These are phyloP conservation scores for Leptinotarsa tumamoca DNA, from an alignment of 2,888 invertebrate species.

Conservation along the genomic window DNA sequence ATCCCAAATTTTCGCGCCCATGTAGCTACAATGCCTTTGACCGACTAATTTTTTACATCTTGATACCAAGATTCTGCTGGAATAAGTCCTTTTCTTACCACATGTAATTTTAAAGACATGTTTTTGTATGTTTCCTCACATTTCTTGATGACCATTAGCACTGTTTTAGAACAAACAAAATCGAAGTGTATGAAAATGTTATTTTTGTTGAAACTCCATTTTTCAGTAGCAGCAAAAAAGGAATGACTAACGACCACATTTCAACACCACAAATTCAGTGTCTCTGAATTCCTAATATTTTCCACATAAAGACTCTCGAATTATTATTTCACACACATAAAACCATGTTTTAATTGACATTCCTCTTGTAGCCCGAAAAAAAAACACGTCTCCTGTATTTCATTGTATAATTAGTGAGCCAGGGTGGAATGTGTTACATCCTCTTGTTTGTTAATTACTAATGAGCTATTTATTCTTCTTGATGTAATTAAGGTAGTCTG, in stretches of 20 bases:
- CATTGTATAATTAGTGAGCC: constrained; percentile 29
- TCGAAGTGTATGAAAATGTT: too few species aligned
- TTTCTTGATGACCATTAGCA: not conserved
- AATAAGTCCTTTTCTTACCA: too few species aligned
- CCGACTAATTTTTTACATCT: too few species aligned
- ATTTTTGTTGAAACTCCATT: too few species aligned
- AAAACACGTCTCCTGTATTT: constrained; percentile 34
- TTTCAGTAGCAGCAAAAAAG: not conserved
- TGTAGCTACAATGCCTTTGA: too few species aligned
- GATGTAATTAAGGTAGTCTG: constrained; percentile 44
- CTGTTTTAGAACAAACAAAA: not conserved
- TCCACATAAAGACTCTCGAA: not conserved
- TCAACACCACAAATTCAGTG: not conserved
- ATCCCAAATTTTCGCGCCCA: too few species aligned
- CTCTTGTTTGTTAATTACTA: constrained; percentile 31
- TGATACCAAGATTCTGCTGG: too few species aligned
- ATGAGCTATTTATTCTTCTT: constrained; percentile 46
- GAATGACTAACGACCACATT: not conserved
- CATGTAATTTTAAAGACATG: too few species aligned
- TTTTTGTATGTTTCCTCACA: too few species aligned
- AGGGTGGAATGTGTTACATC: constrained; percentile 35
- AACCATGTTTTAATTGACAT: constrained; percentile 4
- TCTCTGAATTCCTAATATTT: not conserved
- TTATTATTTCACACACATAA: not conserved
- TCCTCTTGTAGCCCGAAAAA: not conserved